Evolutionary conservation across 2,888 invertebrate species (phyloP).

Genomic region (Morpho deidamia): DNA sequence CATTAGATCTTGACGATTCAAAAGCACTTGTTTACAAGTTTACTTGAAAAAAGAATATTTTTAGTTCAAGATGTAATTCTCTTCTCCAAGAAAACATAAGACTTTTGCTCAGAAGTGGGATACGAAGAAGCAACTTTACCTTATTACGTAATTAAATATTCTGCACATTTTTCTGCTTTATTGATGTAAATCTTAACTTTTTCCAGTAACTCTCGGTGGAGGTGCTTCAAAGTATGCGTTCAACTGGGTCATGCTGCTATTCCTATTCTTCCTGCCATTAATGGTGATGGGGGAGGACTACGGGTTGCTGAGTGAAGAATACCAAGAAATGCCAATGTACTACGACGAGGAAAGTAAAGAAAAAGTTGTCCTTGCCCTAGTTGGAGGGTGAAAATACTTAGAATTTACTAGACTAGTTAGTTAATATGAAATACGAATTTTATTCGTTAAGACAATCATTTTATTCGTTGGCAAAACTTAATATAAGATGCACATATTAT

Average conservation of each 20-base stretch:
- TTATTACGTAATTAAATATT: no score
- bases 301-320: slow-evolving; percentile 31
- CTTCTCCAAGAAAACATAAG: no score
- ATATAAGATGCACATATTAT: neutral
- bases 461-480: neutral
- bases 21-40: no score
- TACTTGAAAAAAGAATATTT: no score
- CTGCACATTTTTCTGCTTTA: no score
- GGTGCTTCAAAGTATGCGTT: slow-evolving; percentile 39
- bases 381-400: slow-evolving; percentile 38
- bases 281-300: slow-evolving; percentile 45
- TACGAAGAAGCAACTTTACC: no score
- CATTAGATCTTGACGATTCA: no score
- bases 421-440: slow-evolving; percentile 11
- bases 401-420: neutral
- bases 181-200: neutral
- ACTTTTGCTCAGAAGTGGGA: no score
- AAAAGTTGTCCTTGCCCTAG: slow-evolving; percentile 33
- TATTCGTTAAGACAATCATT: slow-evolving; percentile 3
- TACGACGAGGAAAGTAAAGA: slow-evolving; percentile 32
- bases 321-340: slow-evolving; percentile 27
- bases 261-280: slow-evolving; percentile 52
- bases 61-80: no score
- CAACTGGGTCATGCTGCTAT: slow-evolving; percentile 52
- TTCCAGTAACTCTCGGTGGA: slow-evolving; percentile 64